Base-by-base conservation (phyloP, 2,113 vertebrate genomes). In the Orycteropus afer region DNA sequence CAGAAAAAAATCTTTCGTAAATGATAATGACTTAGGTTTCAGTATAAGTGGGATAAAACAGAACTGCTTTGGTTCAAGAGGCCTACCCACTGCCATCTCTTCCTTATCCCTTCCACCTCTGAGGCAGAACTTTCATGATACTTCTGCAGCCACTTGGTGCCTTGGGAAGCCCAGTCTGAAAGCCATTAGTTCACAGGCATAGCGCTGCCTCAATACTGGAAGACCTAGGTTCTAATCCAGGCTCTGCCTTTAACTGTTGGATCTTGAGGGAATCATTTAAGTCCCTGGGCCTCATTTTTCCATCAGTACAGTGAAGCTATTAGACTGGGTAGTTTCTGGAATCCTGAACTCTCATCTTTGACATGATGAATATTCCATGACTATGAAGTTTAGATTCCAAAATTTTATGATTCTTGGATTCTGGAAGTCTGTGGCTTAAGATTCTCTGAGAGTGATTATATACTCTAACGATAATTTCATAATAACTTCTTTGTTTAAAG, bases 351-450 rank as follows among this genome's bases (percentile, higher is more conserved):
- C 37, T 82, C 69, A 29, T 34, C 27, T 86, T 71, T 55, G 53
- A 69, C 27, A 40, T 42, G 29, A 34, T 12, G 11, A 81, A 65
- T 37, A 51, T 53, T 8, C 27, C 37, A 25, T 27, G 37, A 61
- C 14, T 25, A 2, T 51, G 77, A 87, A 85, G 69, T 45, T 67
- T 63, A 34, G 25, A 32, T 84, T 55, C 69, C 40, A 79, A 61
- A 74, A 63, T 42, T n/a, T 20, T 49, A 57, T 37, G 65, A 76
- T 42, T 91, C 42, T 92, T 51, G 55, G 29, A n/a, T 71, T 88
- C 42, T 90, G 51, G 37, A 80, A 71, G 14, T 59, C 55, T 83
- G 42, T 3, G 12, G 34, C 25, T 69, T 84, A 79, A 67, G 71
- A 53, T 87, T 69, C n/a, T 74, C 47, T 63, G 49, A 80, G 71